These are phyloP conservation scores for Neopelma chrysocephalum DNA, from an alignment of 2,797 vertebrate species.

Conservation along the genomic window DNA sequence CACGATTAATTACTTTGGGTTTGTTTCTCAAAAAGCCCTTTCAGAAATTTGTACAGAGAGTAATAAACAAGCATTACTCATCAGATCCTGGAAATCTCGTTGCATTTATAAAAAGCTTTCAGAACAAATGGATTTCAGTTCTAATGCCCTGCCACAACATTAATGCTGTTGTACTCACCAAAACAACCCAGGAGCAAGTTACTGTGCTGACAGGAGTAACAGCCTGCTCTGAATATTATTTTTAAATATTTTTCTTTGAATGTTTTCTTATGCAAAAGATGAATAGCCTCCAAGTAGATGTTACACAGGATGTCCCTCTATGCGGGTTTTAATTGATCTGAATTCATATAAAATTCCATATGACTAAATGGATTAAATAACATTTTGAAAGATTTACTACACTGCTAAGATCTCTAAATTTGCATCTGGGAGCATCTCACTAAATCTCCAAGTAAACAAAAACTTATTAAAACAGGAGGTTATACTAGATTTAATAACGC, in stretches of 20 bases:
- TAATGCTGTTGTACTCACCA: neutral
- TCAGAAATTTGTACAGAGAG: constrained; percentile 32
- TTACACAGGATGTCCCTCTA: neutral
- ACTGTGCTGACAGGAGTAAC: neutral
- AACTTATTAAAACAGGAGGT: neutral
- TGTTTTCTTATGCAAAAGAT: neutral
- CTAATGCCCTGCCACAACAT: constrained; percentile 27
- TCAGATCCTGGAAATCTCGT: constrained; percentile 44
- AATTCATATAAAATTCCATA: neutral
- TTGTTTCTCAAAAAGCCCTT: constrained; percentile 63
- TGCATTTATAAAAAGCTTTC: constrained; percentile 39
- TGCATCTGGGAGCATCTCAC: neutral
- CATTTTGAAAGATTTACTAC: constrained; percentile 34
- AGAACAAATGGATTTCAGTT: constrained; percentile 58
- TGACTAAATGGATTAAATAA: constrained; percentile 4
- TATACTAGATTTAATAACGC: neutral
- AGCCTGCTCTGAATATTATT: neutral
- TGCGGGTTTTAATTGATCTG: constrained; percentile 9
- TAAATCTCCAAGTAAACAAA: constrained; percentile 38
- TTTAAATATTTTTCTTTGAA: neutral
- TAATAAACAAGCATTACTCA: constrained; percentile 60
- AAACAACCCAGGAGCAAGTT: constrained; percentile 5
- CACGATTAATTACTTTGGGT: constrained; percentile 26
- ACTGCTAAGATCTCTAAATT: neutral
- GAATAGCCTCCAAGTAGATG: neutral